Evolutionary conservation across 1,140 invertebrate genomes (phyloP).

Genomic region (Zophobas atratus): DNA sequence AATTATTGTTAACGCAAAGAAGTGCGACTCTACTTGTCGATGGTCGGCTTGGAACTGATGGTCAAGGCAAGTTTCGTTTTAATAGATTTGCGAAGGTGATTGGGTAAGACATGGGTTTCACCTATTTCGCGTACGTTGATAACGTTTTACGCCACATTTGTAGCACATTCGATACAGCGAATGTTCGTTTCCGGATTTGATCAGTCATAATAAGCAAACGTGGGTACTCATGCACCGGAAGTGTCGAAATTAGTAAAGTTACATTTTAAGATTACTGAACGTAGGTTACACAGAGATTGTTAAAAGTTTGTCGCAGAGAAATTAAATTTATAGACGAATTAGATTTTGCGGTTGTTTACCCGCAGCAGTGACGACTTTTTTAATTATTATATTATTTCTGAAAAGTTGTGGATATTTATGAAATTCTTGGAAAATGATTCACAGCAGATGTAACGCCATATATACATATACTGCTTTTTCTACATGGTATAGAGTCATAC

Average conservation of each 20-base stretch:
- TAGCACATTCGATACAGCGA: not conserved
- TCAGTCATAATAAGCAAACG: not conserved
- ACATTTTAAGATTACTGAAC: too few species aligned
- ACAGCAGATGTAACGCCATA: too few species aligned
- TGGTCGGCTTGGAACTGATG: constrained; percentile 32
- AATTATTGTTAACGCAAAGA: not conserved
- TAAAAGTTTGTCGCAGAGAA: too few species aligned
- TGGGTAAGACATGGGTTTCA: constrained; percentile 35
- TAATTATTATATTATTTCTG: too few species aligned
- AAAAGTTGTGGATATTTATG: too few species aligned
- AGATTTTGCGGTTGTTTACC: too few species aligned
- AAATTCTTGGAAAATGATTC: too few species aligned
- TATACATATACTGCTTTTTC: too few species aligned
- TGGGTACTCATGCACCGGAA: not conserved
- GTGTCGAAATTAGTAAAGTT: not conserved
- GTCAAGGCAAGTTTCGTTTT: constrained; percentile 3
- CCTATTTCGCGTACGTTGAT: constrained; percentile 27
- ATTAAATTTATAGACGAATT: too few species aligned
- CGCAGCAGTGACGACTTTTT: too few species aligned
- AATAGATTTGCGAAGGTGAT: constrained; percentile 34
- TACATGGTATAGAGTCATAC: too few species aligned
- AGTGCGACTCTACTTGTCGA: constrained; percentile 1
- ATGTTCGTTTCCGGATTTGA: not conserved
- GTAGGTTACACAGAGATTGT: too few species aligned
- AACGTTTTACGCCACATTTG: constrained; percentile 13